Percentiles rank a stretch among this genome's conserved stretches.
phyloP scores from a whole-genome alignment of 1,140 invertebrate genomes.

The Calliphora vicina region DNA sequence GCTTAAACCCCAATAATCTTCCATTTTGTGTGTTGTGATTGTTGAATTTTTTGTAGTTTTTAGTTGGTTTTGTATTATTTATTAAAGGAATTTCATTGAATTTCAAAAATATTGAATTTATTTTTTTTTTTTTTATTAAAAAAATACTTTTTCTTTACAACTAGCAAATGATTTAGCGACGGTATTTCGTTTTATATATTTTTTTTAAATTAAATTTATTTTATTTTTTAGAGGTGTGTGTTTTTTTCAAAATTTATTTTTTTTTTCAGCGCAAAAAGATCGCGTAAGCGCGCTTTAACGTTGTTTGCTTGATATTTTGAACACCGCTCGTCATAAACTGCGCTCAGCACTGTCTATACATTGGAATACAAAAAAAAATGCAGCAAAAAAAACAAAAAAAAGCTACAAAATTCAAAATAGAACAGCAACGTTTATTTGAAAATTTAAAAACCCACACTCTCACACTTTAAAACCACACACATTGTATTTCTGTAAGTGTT shows the following conservation, averaged over 20 bases:
- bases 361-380: background rate
- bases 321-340: constrained; percentile 32
- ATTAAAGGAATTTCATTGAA: constrained; percentile 19
- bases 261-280: background rate
- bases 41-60: constrained; percentile 40
- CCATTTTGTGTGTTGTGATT: constrained; percentile 50
- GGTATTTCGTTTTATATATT: constrained; percentile 11
- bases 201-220: background rate
- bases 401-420: background rate
- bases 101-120: background rate
- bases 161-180: background rate
- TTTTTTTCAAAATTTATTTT: too few relatives aligned
- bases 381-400: background rate
- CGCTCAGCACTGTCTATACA: background rate
- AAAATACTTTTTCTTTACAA: background rate
- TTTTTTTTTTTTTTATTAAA: constrained; percentile 50
- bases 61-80: background rate
- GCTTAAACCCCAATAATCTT: constrained; percentile 63
- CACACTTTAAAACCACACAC: background rate
- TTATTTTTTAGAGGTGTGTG: background rate
- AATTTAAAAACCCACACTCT: background rate
- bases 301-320: constrained; percentile 24
- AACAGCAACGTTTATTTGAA: background rate
- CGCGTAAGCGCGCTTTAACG: constrained; percentile 23
- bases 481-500: background rate